Evolutionary conservation across 2,797 vertebrate genomes (phyloP), one percentile per base, ranked within the genome.

Genomic region (Hybognathus amarus): DNA sequence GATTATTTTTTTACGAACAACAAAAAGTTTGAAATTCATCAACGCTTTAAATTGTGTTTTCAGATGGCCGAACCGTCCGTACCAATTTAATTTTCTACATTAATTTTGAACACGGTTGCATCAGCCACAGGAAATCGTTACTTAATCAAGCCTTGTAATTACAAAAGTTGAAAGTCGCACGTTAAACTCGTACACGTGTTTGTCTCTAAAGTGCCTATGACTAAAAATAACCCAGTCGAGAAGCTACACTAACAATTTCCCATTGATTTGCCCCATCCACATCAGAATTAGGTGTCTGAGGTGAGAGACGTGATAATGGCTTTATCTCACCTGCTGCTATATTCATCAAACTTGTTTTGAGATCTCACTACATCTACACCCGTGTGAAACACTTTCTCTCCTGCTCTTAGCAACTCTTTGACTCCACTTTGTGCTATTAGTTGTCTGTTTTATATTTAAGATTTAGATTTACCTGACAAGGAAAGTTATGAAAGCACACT

Each of bases 311-410:
- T 88, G 87, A 90, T 90, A 87, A 90, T 73, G 80, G 56, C 42
- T 85, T 83, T 79, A 74, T 82, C 85, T 89, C 76, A 77, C 54
- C 85, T 80, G 83, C 89, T 91, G 91, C 90, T 90, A 86, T 77
- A 77, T 85, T 81, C 73, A 87, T 87, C 82, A 82, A 81, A 59
- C 85, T 78, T 87, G 76, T 75, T 74, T 67, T 67, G 12, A 85
- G n/a, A 77, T 77, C 54, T 78, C 81, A 86, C 80, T 82, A 84
- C 80, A 63, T 85, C 63, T 89, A 36, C 86, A 81, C 79, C 76
- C 85, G 77, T 91, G 82, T 69, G 36, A n/a, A 59, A 59, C n/a
- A 70, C 22, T 15, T 30, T 73, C n/a, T 50, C n/a, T 81, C 27
- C 8, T 24, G 18, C 12, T 47, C 8, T 36, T 82, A 50, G 15